These are phyloP conservation scores for Ceyx margarethae DNA, from an alignment of 2,113 vertebrate species.

Conservation along the genomic window DNA sequence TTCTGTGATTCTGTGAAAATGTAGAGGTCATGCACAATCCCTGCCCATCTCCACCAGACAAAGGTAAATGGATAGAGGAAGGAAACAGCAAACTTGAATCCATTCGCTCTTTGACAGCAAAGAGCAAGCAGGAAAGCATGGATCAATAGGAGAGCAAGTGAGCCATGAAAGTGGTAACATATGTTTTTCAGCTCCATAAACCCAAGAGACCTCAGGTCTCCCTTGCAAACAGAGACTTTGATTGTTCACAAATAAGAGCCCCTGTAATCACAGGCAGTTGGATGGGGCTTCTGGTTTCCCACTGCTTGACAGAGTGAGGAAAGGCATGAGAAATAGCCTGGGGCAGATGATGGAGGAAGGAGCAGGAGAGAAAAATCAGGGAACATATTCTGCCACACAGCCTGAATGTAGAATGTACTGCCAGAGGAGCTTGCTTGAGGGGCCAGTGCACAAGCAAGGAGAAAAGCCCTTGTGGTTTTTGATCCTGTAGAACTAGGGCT, in stretches of 20 bases:
- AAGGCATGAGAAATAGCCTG: not conserved
- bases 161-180: not conserved
- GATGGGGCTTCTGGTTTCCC: not conserved
- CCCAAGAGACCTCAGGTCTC: not conserved
- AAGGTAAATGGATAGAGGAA: not conserved
- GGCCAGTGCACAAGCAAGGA: not conserved
- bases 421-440: not conserved
- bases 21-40: not conserved
- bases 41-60: not conserved
- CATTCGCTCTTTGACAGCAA: not conserved
- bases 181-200: not conserved
- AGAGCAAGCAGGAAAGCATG: not conserved
- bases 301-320: not conserved
- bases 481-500: not conserved
- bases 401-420: not conserved
- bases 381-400: not conserved
- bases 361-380: not conserved
- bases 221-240: not conserved
- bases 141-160: not conserved
- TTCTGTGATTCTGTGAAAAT: not conserved
- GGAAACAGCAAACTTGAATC: not conserved
- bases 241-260: not conserved
- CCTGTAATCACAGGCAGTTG: fast-evolving
- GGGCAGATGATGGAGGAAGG: not conserved
- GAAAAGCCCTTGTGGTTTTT: not conserved